Evolutionary conservation across 2,888 invertebrate genomes (phyloP), one percentile per base, ranked within the genome.

Genomic region (Pardosa pseudoannulata): DNA sequence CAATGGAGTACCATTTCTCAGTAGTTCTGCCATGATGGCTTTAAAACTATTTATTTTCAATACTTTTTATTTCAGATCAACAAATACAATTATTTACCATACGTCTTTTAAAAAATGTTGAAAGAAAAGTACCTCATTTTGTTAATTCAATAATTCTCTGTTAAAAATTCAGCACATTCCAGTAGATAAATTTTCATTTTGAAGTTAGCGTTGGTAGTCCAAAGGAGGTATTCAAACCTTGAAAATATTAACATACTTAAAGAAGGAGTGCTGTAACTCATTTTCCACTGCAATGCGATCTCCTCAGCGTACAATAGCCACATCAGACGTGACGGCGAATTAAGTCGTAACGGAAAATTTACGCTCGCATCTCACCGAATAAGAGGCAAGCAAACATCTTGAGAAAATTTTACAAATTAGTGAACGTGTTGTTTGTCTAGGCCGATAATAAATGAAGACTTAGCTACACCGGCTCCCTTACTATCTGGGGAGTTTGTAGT

Each of bases 371-470:
- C 9, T 28, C 1, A 2, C 19, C 13, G 28, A 28, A 19, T 28
- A 46, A 46, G 65, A 65, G 29, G 56, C 64, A 65, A 72, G 65
- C 65, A 79, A 67, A 79, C 46, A 79, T 46, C 72, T 36, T 13
- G 56, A 64, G 79, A 46, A 65, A 64, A 72, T 71, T 79, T 79
- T 56, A 56, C 62, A 41, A 79, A 79, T 71, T 71, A 71, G 71
- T 36, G 70, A 71, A 62, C 28, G 62, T 29, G 31, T 50, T 79
- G 71, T 79, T 79, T 79, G 41, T 67, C 64, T 41, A 23, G 23
- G 27, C 62, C 29, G 23, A 70, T 62, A 79, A 70, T 68, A 56
- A 78, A 78, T 78, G 70, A 67, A 32, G n/a, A 36, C 36, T 23
- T 67, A n/a, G 32, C 70, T 27, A 16, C 29, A 31, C 7, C 19